Evolutionary conservation across 2,113 vertebrate species (phyloP), one percentile per base, ranked within the genome.

Genomic region (Megalops atlanticus): DNA sequence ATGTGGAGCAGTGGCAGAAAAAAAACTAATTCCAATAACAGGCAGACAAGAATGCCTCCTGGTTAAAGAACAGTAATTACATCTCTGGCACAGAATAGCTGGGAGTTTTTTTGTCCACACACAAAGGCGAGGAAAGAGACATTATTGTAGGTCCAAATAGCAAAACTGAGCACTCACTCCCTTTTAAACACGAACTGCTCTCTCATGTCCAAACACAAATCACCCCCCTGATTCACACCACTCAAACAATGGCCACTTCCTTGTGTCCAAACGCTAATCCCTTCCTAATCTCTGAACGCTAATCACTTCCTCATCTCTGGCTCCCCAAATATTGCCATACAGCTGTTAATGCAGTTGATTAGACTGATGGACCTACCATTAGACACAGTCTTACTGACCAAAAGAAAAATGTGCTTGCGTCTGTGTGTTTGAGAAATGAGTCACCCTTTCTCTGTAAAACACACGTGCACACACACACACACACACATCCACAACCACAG

Each of bases 281-380:
- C 52, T 85, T 70, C 2, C 68, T 85, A 81, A 87, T 84, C 71
- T 71, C 72, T 49, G 24, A 58, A 80, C 58, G 18, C 31, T 64
- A 81, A 76, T 76, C 54, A 64, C 77, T 86, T 70, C 1, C 54
- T 86, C 80, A 86, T 84, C 72, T 71, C 70, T 49, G 31, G 47
- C 45, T 43, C 84, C 84, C 83, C 79, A 88, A 86, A 85, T 85
- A 85, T 39, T 81, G 79, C 72, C 64, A 39, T 27, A 86, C 80
- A 87, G 85, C 87, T 87, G 84, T 47, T 76, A 87, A 36, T 74
- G 74, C 31, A 79, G 36, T 41, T 70, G 39, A 31, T 74, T 36
- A 45, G 75, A 68, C 5, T n/a, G 33, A 24, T 31, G 14, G 81
- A 41, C 68, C n/a, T 41, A 4, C 1, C 0, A 3, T 52, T 10